These are phyloP conservation scores for Ophion costatus DNA, from an alignment of 2,888 invertebrate species.

Conservation along the genomic window DNA sequence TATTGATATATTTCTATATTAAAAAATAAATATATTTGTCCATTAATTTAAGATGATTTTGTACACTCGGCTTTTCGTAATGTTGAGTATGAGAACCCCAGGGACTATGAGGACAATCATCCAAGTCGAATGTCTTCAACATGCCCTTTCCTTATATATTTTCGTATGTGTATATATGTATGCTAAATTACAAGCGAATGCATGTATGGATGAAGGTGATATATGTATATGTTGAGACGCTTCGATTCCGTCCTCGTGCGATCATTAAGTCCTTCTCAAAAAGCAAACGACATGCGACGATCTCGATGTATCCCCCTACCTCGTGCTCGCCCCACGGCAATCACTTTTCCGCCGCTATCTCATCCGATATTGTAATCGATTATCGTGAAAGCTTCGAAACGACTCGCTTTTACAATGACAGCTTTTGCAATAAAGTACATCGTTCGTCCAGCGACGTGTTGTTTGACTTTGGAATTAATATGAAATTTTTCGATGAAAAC, in stretches of 20 bases:
- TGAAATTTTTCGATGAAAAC: not conserved
- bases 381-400: not conserved
- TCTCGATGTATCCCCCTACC: slow-evolving; percentile 46
- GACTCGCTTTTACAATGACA: slow-evolving; percentile 2
- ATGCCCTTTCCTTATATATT: too few relatives aligned
- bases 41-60: too few relatives aligned
- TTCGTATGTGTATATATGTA: too few relatives aligned
- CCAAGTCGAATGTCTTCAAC: too few relatives aligned
- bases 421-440: not conserved
- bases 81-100: too few relatives aligned
- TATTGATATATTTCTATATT: too few relatives aligned
- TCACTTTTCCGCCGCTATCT: slow-evolving; percentile 30
- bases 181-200: too few relatives aligned
- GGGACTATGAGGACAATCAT: too few relatives aligned
- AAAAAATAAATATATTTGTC: too few relatives aligned
- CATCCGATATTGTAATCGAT: slow-evolving; percentile 34
- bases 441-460: not conserved
- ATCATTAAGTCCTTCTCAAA: slow-evolving; percentile 62
- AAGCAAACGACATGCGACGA: slow-evolving; percentile 49
- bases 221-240: slow-evolving; percentile 59
- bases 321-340: slow-evolving; percentile 5
- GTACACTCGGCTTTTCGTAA: too few relatives aligned
- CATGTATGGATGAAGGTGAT: not conserved
- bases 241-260: slow-evolving; percentile 67
- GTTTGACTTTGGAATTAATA: not conserved